Conservation (phyloP, 2,888 invertebrate genomes). For the Acrobasis consociella region DNA sequence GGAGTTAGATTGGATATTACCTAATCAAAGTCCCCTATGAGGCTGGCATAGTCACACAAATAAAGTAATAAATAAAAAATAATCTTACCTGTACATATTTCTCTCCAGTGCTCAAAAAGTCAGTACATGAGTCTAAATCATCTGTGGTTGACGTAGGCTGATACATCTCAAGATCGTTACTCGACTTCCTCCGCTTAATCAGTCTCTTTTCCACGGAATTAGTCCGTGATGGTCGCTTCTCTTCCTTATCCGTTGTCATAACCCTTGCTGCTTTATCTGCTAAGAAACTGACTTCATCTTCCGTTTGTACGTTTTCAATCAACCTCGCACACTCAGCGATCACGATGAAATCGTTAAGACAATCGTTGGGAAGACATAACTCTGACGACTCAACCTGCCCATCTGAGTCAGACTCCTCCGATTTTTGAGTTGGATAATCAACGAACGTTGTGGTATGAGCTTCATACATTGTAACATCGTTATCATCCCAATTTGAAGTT, state of each 20-base stretch:
- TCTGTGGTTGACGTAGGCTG: slow-evolving; percentile 76
- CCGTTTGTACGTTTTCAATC: slow-evolving; percentile 55
- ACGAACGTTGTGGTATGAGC: slow-evolving; percentile 71
- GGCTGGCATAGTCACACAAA: no score
- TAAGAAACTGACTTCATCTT: slow-evolving; percentile 68
- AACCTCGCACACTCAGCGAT: slow-evolving; percentile 65
- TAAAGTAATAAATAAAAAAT: no score
- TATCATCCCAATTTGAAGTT: slow-evolving; percentile 63
- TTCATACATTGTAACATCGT: slow-evolving; percentile 78
- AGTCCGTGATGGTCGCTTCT: slow-evolving; percentile 45
- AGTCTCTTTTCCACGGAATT: slow-evolving; percentile 59
- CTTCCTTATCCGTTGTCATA: slow-evolving; percentile 69
- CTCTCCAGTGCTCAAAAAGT: slow-evolving; percentile 61
- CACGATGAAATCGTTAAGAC: slow-evolving; percentile 73
- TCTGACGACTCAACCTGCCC: slow-evolving; percentile 68
- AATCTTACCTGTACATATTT: slow-evolving; percentile 73
- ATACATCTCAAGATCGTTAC: slow-evolving; percentile 73
- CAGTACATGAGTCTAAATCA: slow-evolving; percentile 64
- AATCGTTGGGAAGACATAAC: slow-evolving; percentile 72
- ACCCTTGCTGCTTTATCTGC: slow-evolving; percentile 74
- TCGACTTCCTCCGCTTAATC: slow-evolving; percentile 65
- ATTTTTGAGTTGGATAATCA: slow-evolving; percentile 63
- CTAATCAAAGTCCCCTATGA: no score
- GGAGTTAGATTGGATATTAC: no score
- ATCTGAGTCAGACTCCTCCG: slow-evolving; percentile 74